These are phyloP conservation scores for Periphyllus acericola DNA, from an alignment of 2,888 invertebrate species.

Conservation along the genomic window DNA sequence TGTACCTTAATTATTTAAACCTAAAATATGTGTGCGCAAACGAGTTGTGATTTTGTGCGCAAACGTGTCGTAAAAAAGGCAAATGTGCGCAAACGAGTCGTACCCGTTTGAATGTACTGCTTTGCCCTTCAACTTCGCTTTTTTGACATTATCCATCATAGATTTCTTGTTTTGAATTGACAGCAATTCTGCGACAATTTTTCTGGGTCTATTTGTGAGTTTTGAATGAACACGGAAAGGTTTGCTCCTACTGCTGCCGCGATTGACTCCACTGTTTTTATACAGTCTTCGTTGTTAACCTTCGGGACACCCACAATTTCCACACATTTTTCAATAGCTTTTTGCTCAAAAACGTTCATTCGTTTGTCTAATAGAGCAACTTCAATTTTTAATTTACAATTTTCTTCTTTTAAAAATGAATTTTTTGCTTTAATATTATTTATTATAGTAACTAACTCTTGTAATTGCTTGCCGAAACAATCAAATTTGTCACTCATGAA, in stretches of 20 bases:
- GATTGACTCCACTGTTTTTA: not conserved
- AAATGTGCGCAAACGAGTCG: too few relatives aligned
- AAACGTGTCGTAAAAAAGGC: too few relatives aligned
- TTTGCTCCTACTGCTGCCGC: not conserved
- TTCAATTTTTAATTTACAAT: slow-evolving; percentile 5
- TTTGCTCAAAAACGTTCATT: slow-evolving; percentile 11
- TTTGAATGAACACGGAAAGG: not conserved
- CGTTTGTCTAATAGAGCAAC: slow-evolving; percentile 1
- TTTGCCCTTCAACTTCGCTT: not conserved
- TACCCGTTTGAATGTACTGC: not conserved
- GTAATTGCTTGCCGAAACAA: not conserved
- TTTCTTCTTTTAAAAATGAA: not conserved
- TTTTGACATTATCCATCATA: slow-evolving; percentile 13
- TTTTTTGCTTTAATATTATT: slow-evolving; percentile 5
- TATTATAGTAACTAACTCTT: not conserved
- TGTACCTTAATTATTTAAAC: too few relatives aligned
- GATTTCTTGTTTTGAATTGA: slow-evolving; percentile 5
- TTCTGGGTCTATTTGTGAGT: not conserved
- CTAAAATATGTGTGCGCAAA: too few relatives aligned
- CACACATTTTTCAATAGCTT: not conserved
- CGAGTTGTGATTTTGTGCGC: too few relatives aligned
- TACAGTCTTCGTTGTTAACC: not conserved
- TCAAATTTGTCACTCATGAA: slow-evolving; percentile 19
- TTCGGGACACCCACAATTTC: slow-evolving; percentile 15
- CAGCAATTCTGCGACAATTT: slow-evolving; percentile 1